A percentile compares a stretch with the other conserved stretches of the same genome.
Conservation (phyloP, 2,797 vertebrate genomes). For the Atherinosoma microstoma region DNA sequence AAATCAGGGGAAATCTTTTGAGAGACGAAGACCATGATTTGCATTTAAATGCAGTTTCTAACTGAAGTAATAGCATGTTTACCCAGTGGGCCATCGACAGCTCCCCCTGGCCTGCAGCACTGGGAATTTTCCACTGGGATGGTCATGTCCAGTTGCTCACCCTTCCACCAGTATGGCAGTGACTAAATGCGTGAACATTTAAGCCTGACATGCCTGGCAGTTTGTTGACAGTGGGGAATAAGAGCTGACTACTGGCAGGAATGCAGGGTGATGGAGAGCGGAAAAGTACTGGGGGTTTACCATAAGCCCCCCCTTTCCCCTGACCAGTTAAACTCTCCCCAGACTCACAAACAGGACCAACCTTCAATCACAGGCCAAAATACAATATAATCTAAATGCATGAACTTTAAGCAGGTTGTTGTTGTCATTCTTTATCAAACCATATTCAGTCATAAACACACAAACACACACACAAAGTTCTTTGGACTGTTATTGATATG, state of each 20-base stretch:
- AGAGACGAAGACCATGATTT: neutral
- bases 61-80: neutral
- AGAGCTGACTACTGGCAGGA: constrained; percentile 56
- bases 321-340: constrained; percentile 13
- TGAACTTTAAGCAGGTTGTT: neutral
- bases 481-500: neutral
- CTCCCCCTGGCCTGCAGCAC: constrained; percentile 19
- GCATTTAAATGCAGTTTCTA: constrained; percentile 18
- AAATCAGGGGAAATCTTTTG: constrained; percentile 12
- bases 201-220: constrained; percentile 24
- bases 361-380: constrained; percentile 5
- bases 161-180: constrained; percentile 24
- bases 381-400: neutral
- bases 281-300: constrained; percentile 68
- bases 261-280: constrained; percentile 52
- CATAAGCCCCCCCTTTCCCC: neutral
- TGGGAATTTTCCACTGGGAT: constrained; percentile 68
- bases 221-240: constrained; percentile 57
- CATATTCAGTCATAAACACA: neutral
- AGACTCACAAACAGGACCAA: constrained; percentile 1
- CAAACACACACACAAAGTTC: neutral
- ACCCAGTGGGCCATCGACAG: constrained; percentile 12
- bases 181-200: constrained; percentile 40
- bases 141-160: constrained; percentile 46
- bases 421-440: neutral